Evolutionary conservation across 1,140 invertebrate genomes (phyloP).

Genomic region (Cherax quadricarinatus): DNA sequence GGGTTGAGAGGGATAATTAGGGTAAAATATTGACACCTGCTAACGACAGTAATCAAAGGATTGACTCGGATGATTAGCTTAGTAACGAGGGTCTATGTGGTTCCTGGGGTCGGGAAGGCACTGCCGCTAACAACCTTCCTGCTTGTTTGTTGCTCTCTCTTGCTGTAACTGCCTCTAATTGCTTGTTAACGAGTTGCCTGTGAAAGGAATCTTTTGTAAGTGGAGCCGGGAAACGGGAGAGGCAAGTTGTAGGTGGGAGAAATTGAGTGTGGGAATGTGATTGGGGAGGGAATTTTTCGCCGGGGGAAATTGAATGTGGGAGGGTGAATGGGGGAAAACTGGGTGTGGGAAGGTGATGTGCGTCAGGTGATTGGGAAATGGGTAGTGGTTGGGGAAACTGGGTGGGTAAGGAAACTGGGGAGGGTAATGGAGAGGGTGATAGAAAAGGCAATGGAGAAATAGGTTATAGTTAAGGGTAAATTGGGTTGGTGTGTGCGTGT

Average conservation of each 20-base stretch:
- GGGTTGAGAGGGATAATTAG: background rate
- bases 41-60: conserved; percentile 43
- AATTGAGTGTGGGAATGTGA: too few species aligned
- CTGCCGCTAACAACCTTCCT: background rate
- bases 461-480: too few species aligned
- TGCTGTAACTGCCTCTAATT: conserved; percentile 4
- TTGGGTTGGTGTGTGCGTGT: too few species aligned
- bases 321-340: too few species aligned
- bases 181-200: conserved; percentile 12
- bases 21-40: conserved; percentile 26
- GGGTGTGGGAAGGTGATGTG: too few species aligned
- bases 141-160: background rate
- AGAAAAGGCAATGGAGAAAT: background rate
- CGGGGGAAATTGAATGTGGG: too few species aligned
- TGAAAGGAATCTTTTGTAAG: background rate
- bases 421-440: background rate
- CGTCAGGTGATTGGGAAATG: too few species aligned
- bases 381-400: background rate
- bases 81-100: conserved; percentile 3
- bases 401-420: background rate
- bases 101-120: background rate
- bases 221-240: too few species aligned
- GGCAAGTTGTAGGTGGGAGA: too few species aligned
- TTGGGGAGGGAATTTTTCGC: too few species aligned
- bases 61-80: conserved; percentile 20